Base-by-base conservation (phyloP, 2,888 invertebrate species). In the Hyposoter didymator region DNA sequence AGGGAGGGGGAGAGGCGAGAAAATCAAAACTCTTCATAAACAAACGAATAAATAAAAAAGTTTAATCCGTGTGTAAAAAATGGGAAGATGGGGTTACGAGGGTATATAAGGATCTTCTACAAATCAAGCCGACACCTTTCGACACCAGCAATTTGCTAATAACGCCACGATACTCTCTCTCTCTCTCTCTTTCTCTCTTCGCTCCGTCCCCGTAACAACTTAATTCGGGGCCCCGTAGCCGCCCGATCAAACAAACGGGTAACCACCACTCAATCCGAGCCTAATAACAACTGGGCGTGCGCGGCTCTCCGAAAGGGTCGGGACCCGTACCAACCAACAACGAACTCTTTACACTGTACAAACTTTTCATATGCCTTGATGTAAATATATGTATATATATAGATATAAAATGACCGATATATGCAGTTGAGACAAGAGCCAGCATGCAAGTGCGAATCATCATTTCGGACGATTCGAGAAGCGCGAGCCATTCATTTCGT, bases 61-160 rank as follows among this genome's bases (percentile, higher is more conserved):
- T 59, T 19, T 6, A 45, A 52, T 17, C 10, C n/a, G n/a, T 17
- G 28, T 12, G 1, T 14, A 10, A 73, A 59, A 55, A 32, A 28
- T 47, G 47, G 12, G 17, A 73, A 35, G 66, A 76, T 67, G 55
- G 59, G 28, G 28, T 55, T 39, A 69, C 35, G 47, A 45, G 74
- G 43, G 64, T 62, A 39, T 62, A 39, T 49, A 73, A 59, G 72
- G 45, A 67, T 64, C 62, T 43, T 64, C 89, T 90, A 92, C 92
- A 92, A 92, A 92, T 92, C 91, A 92, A 90, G 88, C 87, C 89
- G 88, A 91, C 90, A 92, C 92, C 92, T 91, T 84, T 85, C 87
- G 88, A 88, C 88, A 88, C 80, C 83, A 86, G 90, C 88, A 91
- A 92, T 92, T 92, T 92, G 90, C 91, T 91, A 92, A 92, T 91